A percentile compares a stretch with the other conserved stretches of the same genome.
phyloP scores from a whole-genome alignment of 1,140 invertebrate genomes.

The Triops cancriformis region DNA sequence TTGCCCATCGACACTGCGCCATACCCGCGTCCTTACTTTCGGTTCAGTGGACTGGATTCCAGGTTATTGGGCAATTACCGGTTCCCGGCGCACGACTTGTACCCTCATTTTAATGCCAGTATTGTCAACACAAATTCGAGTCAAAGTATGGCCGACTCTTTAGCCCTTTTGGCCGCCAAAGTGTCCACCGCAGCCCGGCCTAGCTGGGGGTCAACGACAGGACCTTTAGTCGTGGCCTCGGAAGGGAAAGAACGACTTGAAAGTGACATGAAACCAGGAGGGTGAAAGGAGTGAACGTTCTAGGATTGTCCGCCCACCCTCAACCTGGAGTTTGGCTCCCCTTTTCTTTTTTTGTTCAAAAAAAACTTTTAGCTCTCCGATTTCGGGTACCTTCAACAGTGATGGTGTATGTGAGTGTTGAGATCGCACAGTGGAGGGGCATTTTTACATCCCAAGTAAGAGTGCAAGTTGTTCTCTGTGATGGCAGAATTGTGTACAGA shows the following conservation, averaged over 20 bases:
- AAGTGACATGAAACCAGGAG: slow-evolving; percentile 5
- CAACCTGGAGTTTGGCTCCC: too few species aligned
- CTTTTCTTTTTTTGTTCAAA: too few species aligned
- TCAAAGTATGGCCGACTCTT: slow-evolving; percentile 1
- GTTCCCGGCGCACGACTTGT: background rate
- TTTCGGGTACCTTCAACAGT: too few species aligned
- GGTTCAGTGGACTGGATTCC: background rate
- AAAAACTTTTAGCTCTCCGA: too few species aligned
- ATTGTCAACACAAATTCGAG: background rate
- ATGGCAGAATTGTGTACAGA: too few species aligned
- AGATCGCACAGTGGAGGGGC: too few species aligned
- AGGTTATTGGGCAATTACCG: slow-evolving; percentile 13
- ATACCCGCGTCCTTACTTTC: background rate
- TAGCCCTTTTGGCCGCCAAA: background rate
- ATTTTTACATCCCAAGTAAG: too few species aligned
- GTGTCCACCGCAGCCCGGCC: background rate
- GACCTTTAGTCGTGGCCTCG: background rate
- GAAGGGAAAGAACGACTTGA: background rate
- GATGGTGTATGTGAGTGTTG: too few species aligned
- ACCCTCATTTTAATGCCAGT: background rate
- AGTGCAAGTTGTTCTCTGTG: too few species aligned
- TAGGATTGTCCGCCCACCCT: background rate
- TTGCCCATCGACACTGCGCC: background rate
- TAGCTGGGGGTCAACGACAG: background rate
- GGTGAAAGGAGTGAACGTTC: background rate